Conservation (phyloP, 2,888 invertebrate species). For the Cylloceria caligata region DNA sequence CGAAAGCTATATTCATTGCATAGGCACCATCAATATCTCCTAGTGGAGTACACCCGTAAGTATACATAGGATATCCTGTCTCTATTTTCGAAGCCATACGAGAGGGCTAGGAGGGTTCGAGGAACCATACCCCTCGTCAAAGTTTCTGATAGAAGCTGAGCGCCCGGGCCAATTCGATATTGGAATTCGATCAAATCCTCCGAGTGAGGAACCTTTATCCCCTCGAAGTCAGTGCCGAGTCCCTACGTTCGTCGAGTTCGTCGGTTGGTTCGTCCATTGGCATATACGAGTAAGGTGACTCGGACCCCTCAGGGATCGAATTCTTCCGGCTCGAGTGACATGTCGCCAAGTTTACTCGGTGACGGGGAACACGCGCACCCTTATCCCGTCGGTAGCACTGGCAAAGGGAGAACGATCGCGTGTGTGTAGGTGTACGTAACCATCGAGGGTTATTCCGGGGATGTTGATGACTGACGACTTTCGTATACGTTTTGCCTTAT, state of each 20-base stretch:
- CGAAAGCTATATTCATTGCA: constrained; percentile 62
- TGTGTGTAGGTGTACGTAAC: constrained; percentile 1
- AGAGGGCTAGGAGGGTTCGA: constrained; percentile 23
- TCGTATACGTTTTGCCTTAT: neutral
- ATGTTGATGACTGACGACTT: neutral
- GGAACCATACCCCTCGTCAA: constrained; percentile 42
- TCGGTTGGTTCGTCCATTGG: constrained; percentile 67
- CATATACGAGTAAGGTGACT: constrained; percentile 49
- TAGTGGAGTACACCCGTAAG: constrained; percentile 29
- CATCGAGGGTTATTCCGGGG: constrained; percentile 6
- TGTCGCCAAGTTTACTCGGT: constrained; percentile 82
- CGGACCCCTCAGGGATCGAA: constrained; percentile 79
- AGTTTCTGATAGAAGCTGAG: constrained; percentile 53
- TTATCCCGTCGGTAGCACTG: constrained; percentile 18
- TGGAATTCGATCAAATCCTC: constrained; percentile 83
- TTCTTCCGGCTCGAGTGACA: constrained; percentile 84
- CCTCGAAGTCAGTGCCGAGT: constrained; percentile 40
- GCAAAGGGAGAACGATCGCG: constrained; percentile 17
- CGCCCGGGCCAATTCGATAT: constrained; percentile 79
- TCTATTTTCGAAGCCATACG: constrained; percentile 65
- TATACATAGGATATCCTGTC: constrained; percentile 33
- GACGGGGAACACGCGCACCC: constrained; percentile 52
- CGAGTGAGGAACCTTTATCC: constrained; percentile 66
- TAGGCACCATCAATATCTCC: constrained; percentile 39
- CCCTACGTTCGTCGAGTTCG: constrained; percentile 46